Conservation (phyloP, 2,797 vertebrate genomes). For the Natrix natrix region DNA sequence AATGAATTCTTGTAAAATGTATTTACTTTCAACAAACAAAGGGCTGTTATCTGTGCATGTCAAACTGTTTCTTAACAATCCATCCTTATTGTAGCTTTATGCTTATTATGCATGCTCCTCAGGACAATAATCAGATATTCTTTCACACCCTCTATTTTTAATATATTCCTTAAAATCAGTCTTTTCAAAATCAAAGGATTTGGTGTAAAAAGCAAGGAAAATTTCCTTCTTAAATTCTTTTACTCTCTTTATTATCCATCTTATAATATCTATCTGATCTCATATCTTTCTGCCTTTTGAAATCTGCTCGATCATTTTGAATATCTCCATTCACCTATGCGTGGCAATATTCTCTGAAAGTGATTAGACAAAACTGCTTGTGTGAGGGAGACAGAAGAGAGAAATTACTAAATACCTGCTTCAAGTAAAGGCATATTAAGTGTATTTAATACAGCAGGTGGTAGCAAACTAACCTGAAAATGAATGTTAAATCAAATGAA, state of each 20-base stretch:
- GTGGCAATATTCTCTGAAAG: neutral
- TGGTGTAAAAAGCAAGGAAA: neutral
- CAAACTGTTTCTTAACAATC: neutral
- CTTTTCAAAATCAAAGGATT: neutral
- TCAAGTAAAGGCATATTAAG: neutral
- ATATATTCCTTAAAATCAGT: neutral
- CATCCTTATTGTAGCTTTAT: neutral
- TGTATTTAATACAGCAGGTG: neutral
- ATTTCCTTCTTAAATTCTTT: neutral
- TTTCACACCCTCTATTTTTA: neutral
- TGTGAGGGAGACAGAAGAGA: neutral
- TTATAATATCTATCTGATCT: neutral
- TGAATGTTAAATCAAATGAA: neutral
- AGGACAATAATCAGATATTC: neutral
- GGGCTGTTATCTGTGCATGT: neutral
- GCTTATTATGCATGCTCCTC: neutral
- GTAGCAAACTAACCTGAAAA: neutral
- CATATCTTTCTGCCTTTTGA: neutral
- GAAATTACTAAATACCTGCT: neutral
- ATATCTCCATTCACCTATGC: neutral
- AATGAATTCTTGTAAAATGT: neutral
- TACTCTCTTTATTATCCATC: neutral
- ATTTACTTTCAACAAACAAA: neutral
- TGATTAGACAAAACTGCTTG: neutral
- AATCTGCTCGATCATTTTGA: neutral